Evolutionary conservation across 2,888 invertebrate genomes (phyloP), one percentile per base, ranked within the genome.

Genomic region (Branchinecta sandiegonensis): DNA sequence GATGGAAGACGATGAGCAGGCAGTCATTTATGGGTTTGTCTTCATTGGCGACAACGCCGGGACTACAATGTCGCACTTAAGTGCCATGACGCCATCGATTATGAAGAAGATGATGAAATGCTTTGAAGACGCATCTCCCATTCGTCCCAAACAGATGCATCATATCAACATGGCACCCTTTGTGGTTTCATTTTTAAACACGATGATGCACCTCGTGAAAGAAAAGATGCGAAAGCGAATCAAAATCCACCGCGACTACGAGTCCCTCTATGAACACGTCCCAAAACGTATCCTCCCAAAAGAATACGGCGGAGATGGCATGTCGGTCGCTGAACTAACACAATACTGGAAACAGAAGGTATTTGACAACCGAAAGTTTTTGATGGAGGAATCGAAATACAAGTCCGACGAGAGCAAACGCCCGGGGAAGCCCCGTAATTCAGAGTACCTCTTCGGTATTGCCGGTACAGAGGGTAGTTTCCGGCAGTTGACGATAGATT

Each of bases 391-490:
- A 75, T 90, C 90, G 76, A 81, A 82, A 65, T 78, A 87, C 48
- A 89, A 89, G 76, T 86, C 89, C 12, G 87, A 89, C 73, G 91
- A 92, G 77, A 79, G 86, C 0, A 84, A 89, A 70, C 84, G 92
- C 75, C 89, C 89, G 0, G 91, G 90, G 64, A 71, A 78, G 72
- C 81, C 82, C 1, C 90, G 88, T 76, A 90, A 89, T 73, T 86
- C 87, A 72, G 89, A 90, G 73, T 90, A 91, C 75, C 81, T 91
- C 6, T 91, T 92, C 74, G 91, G 91, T n/a, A 83, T 91, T 74
- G 56, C 17, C 17, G 56, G 56, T 17, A 17, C 17, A 14, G 91
- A 91, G 74, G 91, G 91, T 50, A 89, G 90, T 66, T 91, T 91
- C 82, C 85, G 90, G 74, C 88, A 91, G 78, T 80, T 92, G 70